Evolutionary conservation across 2,888 invertebrate genomes (phyloP).

Genomic region (Bellardia pandia): DNA sequence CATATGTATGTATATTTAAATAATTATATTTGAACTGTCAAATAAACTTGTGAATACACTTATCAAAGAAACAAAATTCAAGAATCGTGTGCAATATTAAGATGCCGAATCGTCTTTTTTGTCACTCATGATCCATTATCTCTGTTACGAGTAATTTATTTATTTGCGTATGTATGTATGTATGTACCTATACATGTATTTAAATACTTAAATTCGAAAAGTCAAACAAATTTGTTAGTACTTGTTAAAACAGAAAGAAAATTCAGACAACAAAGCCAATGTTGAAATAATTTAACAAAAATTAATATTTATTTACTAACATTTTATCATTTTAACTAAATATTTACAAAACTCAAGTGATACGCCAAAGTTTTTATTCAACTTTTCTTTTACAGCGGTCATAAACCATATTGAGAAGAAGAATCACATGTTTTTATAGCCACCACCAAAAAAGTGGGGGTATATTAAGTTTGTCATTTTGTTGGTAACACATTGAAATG

Average conservation of each 20-base stretch:
- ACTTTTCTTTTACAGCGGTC: neutral
- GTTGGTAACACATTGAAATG: no score
- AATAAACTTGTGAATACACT: no score
- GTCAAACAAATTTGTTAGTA: neutral
- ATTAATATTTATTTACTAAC: neutral
- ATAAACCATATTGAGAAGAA: neutral
- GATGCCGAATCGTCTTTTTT: no score
- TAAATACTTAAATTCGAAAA: neutral
- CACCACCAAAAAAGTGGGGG: no score
- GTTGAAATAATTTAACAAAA: neutral
- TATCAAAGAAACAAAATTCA: no score
- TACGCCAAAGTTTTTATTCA: neutral
- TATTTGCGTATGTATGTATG: no score
- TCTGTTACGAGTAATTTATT: no score
- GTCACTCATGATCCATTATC: no score
- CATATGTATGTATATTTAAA: no score
- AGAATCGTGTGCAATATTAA: no score
- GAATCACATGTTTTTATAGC: neutral
- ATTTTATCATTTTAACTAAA: conserved; percentile 29
- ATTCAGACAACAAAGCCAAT: neutral
- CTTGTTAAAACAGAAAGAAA: neutral
- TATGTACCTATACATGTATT: neutral
- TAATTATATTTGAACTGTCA: no score
- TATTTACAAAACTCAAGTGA: conserved; percentile 35
- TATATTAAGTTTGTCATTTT: no score